phyloP scores from a whole-genome alignment of 2,113 vertebrate species.

The Mus pahari region DNA sequence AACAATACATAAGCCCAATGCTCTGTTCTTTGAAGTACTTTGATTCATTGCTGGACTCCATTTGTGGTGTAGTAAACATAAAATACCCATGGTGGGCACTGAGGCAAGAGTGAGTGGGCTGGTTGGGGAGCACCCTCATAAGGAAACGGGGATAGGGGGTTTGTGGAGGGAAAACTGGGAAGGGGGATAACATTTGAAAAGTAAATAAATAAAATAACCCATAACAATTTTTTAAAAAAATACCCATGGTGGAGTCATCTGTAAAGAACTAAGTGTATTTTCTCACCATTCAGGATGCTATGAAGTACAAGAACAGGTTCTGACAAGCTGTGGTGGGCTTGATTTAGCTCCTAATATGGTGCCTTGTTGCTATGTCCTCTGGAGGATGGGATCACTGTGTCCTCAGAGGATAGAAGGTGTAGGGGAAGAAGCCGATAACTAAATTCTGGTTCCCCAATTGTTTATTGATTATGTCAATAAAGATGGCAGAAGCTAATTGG shows the following conservation, averaged over 20 bases:
- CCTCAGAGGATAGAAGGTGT: background rate
- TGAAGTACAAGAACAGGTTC: background rate
- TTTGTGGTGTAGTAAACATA: background rate
- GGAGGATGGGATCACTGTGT: background rate
- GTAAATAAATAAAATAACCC: no score
- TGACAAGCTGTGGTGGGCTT: background rate
- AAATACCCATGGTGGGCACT: background rate
- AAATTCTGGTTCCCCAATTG: no score
- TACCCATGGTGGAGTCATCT: background rate
- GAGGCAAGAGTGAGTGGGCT: no score
- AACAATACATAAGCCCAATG: background rate
- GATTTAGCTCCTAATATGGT: background rate
- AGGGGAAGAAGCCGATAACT: no score
- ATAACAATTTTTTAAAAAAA: background rate
- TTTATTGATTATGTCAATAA: no score
- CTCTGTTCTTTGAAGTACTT: slow-evolving; percentile 23
- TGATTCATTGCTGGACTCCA: background rate
- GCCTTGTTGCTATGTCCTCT: background rate
- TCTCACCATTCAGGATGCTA: background rate
- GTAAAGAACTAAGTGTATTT: background rate
- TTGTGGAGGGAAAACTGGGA: no score
- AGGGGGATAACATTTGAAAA: no score
- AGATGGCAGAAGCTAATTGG: no score
- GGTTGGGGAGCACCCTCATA: no score
- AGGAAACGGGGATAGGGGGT: no score